Conservation (phyloP, 2,797 vertebrate species). For the Danio albolineatus region DNA sequence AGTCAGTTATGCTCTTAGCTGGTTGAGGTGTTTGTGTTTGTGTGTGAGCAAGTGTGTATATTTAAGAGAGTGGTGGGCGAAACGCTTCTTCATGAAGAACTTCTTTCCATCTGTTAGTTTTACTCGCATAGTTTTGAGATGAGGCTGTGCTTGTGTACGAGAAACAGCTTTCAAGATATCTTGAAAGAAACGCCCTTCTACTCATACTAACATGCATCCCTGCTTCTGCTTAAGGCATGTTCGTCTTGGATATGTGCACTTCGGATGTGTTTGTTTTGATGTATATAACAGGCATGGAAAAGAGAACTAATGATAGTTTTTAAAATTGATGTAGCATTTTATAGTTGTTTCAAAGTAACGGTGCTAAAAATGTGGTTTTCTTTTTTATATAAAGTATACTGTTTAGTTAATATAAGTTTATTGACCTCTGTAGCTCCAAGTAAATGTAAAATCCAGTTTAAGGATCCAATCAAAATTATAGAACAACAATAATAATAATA, state of each 20-base stretch:
- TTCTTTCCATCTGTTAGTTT: constrained; percentile 45
- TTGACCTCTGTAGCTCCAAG: too few species aligned
- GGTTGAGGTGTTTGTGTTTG: too few species aligned
- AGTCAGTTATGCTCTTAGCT: not conserved
- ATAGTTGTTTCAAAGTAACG: not conserved
- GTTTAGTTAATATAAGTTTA: too few species aligned
- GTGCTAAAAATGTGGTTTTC: too few species aligned
- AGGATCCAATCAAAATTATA: too few species aligned
- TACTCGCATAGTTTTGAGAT: constrained; percentile 47
- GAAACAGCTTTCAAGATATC: not conserved
- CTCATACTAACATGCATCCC: constrained; percentile 25
- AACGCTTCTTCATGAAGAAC: constrained; percentile 23
- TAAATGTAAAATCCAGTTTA: too few species aligned
- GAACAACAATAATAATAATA: too few species aligned
- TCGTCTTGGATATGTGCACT: not conserved
- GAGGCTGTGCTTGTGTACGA: constrained; percentile 6
- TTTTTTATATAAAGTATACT: too few species aligned
- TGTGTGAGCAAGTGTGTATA: not conserved
- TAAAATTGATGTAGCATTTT: not conserved
- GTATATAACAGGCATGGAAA: constrained; percentile 19
- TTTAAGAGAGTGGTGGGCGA: not conserved
- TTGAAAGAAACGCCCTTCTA: not conserved
- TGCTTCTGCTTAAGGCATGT: not conserved
- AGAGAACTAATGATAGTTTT: not conserved
- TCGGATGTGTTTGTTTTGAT: constrained; percentile 3